Evolutionary conservation across 2,797 vertebrate species (phyloP), one percentile per base, ranked within the genome.

Genomic region (Channallabes apus): DNA sequence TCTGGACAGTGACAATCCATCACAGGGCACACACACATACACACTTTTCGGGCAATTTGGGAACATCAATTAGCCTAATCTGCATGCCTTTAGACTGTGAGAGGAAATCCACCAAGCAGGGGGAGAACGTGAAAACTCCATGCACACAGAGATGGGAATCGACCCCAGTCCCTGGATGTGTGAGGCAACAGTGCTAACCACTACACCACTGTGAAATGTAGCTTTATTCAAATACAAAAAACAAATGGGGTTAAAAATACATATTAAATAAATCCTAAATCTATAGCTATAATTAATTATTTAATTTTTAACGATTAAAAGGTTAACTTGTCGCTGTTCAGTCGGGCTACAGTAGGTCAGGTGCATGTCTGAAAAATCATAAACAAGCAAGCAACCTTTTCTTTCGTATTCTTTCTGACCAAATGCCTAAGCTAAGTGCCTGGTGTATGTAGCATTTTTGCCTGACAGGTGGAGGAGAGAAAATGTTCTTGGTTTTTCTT

Each of bases 401-500:
- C n/a, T 32, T 14, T 9, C 5, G 6, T 27, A 73, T 62, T 67
- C 61, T 71, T 59, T 2, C 12, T 77, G 86, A 76, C 75, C 68
- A 87, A 59, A 81, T 20, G 24, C 75, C 68, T 56, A 41, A 84
- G 29, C 29, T 18, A 9, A 51, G 46, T 54, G 41, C 72, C 82
- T 86, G 80, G 68, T 82, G 85, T 85, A 88, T 89, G 86, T 61
- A 86, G 83, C 72, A 86, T 80, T 78, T 72, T 77, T 62, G 17
- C 75, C 41, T 35, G 64, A 78, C 83, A 64, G 46, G 51, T 14
- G 2, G 20, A 79, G 41, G 38, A 46, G 61, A 54, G 29, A 65
- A 88, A 89, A 83, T 84, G 67, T 32, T 12, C 17, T 56, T 29
- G 41, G 3, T 51, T 56, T 76, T 79, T 80, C 84, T 77, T 58